Evolutionary conservation across 2,113 vertebrate species (phyloP).

Genomic region (Pongo pygmaeus): DNA sequence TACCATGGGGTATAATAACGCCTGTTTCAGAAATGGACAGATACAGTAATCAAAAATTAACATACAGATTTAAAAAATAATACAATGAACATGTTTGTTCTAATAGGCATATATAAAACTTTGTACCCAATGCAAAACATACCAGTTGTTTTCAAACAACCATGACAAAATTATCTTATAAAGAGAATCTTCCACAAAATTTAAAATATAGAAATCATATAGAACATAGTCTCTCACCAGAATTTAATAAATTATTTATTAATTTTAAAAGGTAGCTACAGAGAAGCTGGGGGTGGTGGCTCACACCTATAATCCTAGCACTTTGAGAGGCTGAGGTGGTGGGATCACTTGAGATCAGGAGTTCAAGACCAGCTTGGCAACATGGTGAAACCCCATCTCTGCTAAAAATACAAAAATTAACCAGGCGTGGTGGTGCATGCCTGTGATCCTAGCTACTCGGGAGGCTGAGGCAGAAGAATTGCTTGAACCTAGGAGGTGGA

Average conservation of each 20-base stretch:
- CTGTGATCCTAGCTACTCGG: no score
- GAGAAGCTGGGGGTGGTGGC: no score
- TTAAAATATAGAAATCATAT: not conserved
- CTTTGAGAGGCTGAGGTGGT: no score
- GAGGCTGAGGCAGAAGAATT: no score
- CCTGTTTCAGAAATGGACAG: constrained; percentile 3
- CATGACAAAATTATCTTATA: not conserved
- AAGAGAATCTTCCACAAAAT: not conserved
- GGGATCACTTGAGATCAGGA: no score
- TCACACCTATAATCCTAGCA: no score
- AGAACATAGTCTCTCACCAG: not conserved
- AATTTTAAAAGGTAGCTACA: not conserved
- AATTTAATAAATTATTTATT: not conserved
- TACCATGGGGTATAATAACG: not conserved
- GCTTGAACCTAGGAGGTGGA: no score
- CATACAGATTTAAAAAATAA: not conserved
- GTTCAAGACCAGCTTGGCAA: no score
- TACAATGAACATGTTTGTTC: not conserved
- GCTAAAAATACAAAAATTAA: no score
- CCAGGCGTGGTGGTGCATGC: no score
- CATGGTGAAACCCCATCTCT: no score
- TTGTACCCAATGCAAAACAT: not conserved
- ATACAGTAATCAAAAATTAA: not conserved
- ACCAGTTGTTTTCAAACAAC: not conserved
- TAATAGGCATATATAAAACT: not conserved